Base-by-base conservation (phyloP, 2,888 invertebrate genomes). In the Oscheius onirici region DNA sequence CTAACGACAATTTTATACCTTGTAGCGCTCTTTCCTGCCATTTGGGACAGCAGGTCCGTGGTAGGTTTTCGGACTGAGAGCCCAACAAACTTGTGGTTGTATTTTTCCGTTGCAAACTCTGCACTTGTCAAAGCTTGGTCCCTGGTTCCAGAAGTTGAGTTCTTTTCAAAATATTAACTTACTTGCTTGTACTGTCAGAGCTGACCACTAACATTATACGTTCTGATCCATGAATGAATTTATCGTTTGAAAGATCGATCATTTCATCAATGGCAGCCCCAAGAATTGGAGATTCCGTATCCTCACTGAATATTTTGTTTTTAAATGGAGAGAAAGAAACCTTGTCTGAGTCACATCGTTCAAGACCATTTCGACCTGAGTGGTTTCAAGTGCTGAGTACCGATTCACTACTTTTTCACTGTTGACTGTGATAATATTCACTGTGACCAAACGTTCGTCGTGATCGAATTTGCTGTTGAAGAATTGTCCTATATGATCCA, bases 401-500 rank as follows among this genome's bases (percentile, higher is more conserved):
- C 63, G 54, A 10, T 69, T 69, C 26, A 68, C 69, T n/a, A 83
- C 79, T 24, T 80, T 79, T 49, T 78, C 77, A 57, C 82, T 82
- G 69, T 81, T 79, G 8, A 84, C 83, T 34, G 83, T 79, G 24
- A 84, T 71, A 13, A 85, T 61, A 71, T 85, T 84, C 49, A 85
- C 70, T n/a, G 76, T 58, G 11, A 77, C 69, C 34, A 75, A 52
- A 15, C 67, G 61, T 57, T 79, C 79, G 60, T 78, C 76, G 28
- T 73, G 40, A 3, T 57, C 76, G 63, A 85, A 77, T 49, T 79
- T 75, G 17, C 77, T 72, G 41, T 75, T 71, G 63, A 85, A 70
- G 74, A 83, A 85, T 24, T 71, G 73, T 22, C 73, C 46, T 17
- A 84, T 51, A 43, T 78, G 76, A 26, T 74, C 71, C 34, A 83